phyloP scores from a whole-genome alignment of 2,113 vertebrate genomes.

The Apodemus speciosus region DNA sequence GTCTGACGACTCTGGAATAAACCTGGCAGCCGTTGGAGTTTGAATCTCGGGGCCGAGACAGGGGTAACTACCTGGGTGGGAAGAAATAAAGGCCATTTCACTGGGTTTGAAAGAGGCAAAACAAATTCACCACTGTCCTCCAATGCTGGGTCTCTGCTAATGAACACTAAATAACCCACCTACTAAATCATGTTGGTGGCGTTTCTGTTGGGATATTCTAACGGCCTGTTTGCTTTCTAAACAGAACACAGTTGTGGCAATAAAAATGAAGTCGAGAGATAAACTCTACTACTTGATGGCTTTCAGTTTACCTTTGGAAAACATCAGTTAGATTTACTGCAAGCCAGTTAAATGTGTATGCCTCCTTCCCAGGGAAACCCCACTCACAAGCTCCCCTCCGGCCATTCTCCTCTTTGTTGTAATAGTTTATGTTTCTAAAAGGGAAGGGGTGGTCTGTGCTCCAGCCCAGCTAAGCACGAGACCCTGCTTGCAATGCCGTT shows the following conservation, averaged over 20 bases:
- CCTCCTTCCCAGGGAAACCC: too few species aligned
- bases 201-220: constrained; percentile 31
- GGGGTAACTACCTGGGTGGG: not conserved
- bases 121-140: constrained; percentile 6
- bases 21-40: not conserved
- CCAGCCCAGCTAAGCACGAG: not conserved
- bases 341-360: not conserved
- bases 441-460: not conserved
- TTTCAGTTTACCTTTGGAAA: constrained; percentile 11
- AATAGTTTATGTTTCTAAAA: not conserved
- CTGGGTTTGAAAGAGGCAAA: not conserved
- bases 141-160: not conserved
- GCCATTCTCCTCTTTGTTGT: not conserved
- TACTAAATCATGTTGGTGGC: not conserved
- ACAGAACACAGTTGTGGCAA: constrained; percentile 49
- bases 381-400: too few species aligned
- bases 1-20: constrained; percentile 11
- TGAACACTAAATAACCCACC: constrained; percentile 2
- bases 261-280: not conserved
- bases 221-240: constrained; percentile 44
- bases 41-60: not conserved
- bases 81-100: constrained; percentile 46
- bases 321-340: not conserved
- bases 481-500: not conserved
- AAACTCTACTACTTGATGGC: not conserved